A percentile compares a stretch with the other conserved stretches of the same genome.
phyloP scores from a whole-genome alignment of 2,888 invertebrate genomes.

The Trissonchulus latispiculum region DNA sequence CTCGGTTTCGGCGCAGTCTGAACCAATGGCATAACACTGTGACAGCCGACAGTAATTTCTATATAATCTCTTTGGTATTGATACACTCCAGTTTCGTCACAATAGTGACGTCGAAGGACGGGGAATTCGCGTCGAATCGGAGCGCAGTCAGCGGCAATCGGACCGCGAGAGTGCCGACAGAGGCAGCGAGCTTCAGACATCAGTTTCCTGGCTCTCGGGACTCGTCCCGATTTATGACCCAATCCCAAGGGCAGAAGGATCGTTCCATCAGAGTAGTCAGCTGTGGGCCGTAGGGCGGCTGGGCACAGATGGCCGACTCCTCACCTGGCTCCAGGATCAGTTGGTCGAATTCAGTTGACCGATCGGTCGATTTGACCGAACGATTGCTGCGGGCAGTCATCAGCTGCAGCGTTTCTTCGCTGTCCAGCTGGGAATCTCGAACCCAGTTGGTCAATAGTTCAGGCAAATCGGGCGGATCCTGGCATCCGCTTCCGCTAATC shows the following conservation, averaged over 20 bases:
- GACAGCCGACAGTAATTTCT: conserved; percentile 36
- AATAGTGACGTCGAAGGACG: conserved; percentile 31
- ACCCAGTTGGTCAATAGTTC: background rate
- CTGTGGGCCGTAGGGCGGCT: background rate
- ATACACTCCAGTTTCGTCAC: conserved; percentile 32
- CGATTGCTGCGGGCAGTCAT: background rate
- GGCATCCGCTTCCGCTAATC: background rate
- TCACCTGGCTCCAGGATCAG: background rate
- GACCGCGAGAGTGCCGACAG: conserved; percentile 35
- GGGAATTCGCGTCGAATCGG: conserved; percentile 36
- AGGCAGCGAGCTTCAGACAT: conserved; percentile 36
- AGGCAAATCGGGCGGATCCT: background rate
- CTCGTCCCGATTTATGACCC: conserved; percentile 35
- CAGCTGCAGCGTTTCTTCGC: background rate
- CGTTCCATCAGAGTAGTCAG: conserved; percentile 14
- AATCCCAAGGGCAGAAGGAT: conserved; percentile 22
- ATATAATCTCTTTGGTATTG: conserved; percentile 26
- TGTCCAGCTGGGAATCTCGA: background rate
- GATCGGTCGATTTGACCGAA: too few species aligned
- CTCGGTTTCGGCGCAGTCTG: background rate
- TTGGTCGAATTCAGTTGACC: background rate
- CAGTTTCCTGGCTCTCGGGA: conserved; percentile 37
- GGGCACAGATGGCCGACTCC: background rate
- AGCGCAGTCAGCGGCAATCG: conserved; percentile 32
- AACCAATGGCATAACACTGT: conserved; percentile 23